Evolutionary conservation across 2,888 invertebrate genomes (phyloP).

Genomic region (Callosobruchus maculatus): DNA sequence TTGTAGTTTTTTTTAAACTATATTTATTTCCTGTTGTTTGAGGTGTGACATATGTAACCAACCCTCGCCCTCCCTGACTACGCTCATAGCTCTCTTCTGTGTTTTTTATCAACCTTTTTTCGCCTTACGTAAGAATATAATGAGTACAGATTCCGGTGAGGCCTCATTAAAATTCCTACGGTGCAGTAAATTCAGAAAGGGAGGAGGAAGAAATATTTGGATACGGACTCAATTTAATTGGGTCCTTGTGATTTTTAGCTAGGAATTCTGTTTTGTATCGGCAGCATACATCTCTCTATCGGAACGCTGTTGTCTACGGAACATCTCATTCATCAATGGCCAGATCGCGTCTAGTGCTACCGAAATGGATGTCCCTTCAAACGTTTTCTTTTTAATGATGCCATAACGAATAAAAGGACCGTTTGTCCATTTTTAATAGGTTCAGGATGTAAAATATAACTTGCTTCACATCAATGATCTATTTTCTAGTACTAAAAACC

Average conservation of each 20-base stretch:
- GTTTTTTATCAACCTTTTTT: not conserved
- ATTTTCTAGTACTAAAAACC: too few species aligned
- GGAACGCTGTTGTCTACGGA: not conserved
- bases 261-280: slow-evolving; percentile 7
- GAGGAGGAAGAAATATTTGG: slow-evolving; percentile 13
- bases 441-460: too few species aligned
- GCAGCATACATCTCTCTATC: slow-evolving; percentile 1
- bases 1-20: too few species aligned
- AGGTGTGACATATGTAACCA: too few species aligned
- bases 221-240: slow-evolving; percentile 17
- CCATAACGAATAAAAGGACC: not conserved
- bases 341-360: not conserved
- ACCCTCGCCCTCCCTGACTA: not conserved
- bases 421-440: not conserved
- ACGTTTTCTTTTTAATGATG: not conserved
- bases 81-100: not conserved
- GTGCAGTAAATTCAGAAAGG: slow-evolving; percentile 8
- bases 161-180: slow-evolving; percentile 33
- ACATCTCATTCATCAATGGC: not conserved
- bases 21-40: too few species aligned
- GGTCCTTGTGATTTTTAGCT: slow-evolving; percentile 13
- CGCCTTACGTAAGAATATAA: slow-evolving; percentile 29
- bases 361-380: not conserved
- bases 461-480: too few species aligned
- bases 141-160: slow-evolving; percentile 25